These are phyloP conservation scores for Oligia latruncula DNA, from an alignment of 2,888 invertebrate species.

Conservation along the genomic window DNA sequence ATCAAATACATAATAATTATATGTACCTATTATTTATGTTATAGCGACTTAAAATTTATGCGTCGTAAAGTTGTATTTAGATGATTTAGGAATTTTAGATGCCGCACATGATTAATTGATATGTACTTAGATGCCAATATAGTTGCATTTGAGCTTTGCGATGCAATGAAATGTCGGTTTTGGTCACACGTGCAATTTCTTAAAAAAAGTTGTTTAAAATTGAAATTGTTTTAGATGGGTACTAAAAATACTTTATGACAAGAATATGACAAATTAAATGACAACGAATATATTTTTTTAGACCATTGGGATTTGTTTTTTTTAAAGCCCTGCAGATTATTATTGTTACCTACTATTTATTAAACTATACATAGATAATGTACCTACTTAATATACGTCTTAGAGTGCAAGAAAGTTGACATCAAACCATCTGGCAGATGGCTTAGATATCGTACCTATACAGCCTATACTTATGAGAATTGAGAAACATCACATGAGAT, in stretches of 20 bases:
- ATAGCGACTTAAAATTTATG: constrained; percentile 8
- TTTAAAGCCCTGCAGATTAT: constrained; percentile 4
- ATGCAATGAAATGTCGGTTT: background rate
- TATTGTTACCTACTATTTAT: constrained; percentile 7
- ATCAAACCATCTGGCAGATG: constrained; percentile 31
- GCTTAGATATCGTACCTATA: background rate
- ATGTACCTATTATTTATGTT: constrained; percentile 21
- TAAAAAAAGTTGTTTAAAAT: background rate
- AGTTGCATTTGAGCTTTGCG: background rate
- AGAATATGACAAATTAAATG: background rate
- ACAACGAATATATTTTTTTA: constrained; percentile 30
- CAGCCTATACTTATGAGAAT: constrained; percentile 13
- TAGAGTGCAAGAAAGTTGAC: constrained; percentile 21
- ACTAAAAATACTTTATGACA: background rate
- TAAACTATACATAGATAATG: constrained; percentile 7
- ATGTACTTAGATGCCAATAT: background rate
- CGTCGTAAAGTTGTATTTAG: background rate
- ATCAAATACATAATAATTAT: constrained; percentile 29
- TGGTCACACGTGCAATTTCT: background rate
- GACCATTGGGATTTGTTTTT: constrained; percentile 6
- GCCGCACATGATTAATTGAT: background rate
- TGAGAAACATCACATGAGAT: constrained; percentile 42
- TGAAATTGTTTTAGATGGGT: constrained; percentile 10
- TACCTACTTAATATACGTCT: constrained; percentile 22
- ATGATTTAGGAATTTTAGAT: constrained; percentile 20